A percentile compares a stretch with the other conserved stretches of the same genome.
Evolutionary conservation across 2,113 vertebrate species (phyloP).

Genomic region (Isurus oxyrinchus): DNA sequence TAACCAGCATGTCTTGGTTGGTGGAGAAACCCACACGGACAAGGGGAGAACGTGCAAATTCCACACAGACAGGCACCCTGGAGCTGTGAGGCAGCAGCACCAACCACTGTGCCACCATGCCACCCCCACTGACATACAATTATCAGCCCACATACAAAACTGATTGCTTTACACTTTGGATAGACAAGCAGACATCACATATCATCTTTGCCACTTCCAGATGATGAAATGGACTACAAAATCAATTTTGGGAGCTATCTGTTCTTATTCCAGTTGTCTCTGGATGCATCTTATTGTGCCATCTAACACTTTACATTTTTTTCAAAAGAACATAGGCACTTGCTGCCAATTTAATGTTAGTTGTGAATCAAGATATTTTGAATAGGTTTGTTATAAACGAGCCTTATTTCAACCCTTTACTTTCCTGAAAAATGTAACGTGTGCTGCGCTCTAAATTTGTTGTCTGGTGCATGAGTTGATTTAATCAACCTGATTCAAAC

Average conservation of each 20-base stretch:
- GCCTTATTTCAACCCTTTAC: neutral
- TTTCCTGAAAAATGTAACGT: neutral
- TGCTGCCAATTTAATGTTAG: neutral
- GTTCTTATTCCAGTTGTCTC: neutral
- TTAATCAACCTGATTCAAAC: neutral
- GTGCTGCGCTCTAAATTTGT: neutral
- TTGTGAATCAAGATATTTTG: neutral
- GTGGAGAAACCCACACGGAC: too few species aligned
- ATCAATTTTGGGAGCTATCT: neutral
- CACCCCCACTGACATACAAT: too few species aligned
- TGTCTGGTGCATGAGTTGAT: neutral
- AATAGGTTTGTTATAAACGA: neutral
- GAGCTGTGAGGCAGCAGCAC: too few species aligned
- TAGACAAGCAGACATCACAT: neutral
- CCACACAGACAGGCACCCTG: too few species aligned
- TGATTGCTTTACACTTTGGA: neutral
- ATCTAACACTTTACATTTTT: neutral
- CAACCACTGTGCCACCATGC: too few species aligned
- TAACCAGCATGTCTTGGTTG: too few species aligned
- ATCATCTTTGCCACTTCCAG: neutral
- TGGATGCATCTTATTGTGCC: neutral
- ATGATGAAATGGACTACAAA: neutral
- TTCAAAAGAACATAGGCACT: neutral
- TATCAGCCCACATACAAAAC: neutral
- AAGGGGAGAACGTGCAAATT: too few species aligned